Evolutionary conservation across 64 coral and sea anemone genomes (phyloP), one percentile per base, ranked within the genome.

Genomic region (Porites australiensis): DNA sequence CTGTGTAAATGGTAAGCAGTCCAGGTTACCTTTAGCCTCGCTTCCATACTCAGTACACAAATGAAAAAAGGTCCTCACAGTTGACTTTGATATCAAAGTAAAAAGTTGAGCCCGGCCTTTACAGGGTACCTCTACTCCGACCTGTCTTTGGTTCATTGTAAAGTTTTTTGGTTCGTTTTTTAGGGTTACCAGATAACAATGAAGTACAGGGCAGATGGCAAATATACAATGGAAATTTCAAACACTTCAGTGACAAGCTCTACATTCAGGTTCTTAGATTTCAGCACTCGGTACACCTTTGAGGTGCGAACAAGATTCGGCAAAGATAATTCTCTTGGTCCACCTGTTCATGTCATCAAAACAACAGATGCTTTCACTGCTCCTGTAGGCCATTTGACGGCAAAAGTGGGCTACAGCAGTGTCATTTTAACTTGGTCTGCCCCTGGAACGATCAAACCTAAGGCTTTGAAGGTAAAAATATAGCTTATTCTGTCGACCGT

Each of bases 351-450:
- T 11, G 11, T 13, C 13, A 8, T 6, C 18, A 68, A 67, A 15
- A 68, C 0, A 69, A 84, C 63, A 10, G 63, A 47, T 2, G 62
- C 81, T 19, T 84, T 84, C 63, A 50, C 81, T 13, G 81, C 81
- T 4, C 19, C 81, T 18, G 81, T 84, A 16, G 46, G 45, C 7
- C 81, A 61, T 2, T 63, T 84, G 61, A 67, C 1, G 20, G 8
- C 9, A 8, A 50, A 0, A 51, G 10, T 50, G 2, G 18, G 23
- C 47, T 45, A 84, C 81, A 3, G 51, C 81, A 50, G 16, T 13
- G 63, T 68, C 1, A 52, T 18, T 4, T 48, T 84, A 43, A 51
- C 19, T 11, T 84, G 81, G 81, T 84, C 81, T 21, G 81, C 45
- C 2, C 81, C 81, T 4, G 8, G 44, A n/a, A 68, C 81, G 13